Evolutionary conservation across 2,888 invertebrate species (phyloP).

Genomic region (Cephus nigrinus): DNA sequence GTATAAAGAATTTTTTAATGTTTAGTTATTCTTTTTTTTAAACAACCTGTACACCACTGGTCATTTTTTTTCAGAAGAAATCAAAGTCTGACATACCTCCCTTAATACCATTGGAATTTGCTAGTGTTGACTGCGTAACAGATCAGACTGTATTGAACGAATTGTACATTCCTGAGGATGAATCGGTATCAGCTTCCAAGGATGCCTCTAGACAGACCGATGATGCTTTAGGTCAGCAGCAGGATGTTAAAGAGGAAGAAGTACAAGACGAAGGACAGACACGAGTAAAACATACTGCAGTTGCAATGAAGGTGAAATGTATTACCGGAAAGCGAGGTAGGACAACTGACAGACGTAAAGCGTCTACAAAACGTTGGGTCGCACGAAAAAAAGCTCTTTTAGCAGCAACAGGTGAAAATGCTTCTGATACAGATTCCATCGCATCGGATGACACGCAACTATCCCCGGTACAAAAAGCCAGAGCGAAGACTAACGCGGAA

Average conservation of each 20-base stretch:
- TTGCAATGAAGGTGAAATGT: constrained; percentile 22
- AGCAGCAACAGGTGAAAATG: constrained; percentile 55
- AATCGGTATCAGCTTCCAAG: constrained; percentile 18
- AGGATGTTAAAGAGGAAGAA: background rate
- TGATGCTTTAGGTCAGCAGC: background rate
- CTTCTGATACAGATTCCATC: constrained; percentile 57
- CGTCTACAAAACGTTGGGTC: constrained; percentile 61
- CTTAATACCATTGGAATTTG: constrained; percentile 21
- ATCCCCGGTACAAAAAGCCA: constrained; percentile 60
- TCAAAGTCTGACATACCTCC: constrained; percentile 23
- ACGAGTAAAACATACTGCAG: constrained; percentile 7
- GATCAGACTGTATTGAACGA: constrained; percentile 19
- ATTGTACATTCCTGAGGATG: constrained; percentile 31
- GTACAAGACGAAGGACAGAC: background rate
- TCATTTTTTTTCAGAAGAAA: constrained; percentile 38
- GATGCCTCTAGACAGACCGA: constrained; percentile 9
- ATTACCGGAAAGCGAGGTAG: constrained; percentile 40
- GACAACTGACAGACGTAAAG: constrained; percentile 52
- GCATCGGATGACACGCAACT: constrained; percentile 51
- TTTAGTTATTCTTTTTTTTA: background rate
- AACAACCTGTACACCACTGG: background rate
- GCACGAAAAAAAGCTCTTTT: constrained; percentile 59
- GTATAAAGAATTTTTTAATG: constrained; percentile 5
- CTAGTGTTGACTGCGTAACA: constrained; percentile 12
- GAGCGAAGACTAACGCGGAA: constrained; percentile 55